Evolutionary conservation across 2,113 vertebrate genomes (phyloP).

Genomic region (Dinomys branickii): DNA sequence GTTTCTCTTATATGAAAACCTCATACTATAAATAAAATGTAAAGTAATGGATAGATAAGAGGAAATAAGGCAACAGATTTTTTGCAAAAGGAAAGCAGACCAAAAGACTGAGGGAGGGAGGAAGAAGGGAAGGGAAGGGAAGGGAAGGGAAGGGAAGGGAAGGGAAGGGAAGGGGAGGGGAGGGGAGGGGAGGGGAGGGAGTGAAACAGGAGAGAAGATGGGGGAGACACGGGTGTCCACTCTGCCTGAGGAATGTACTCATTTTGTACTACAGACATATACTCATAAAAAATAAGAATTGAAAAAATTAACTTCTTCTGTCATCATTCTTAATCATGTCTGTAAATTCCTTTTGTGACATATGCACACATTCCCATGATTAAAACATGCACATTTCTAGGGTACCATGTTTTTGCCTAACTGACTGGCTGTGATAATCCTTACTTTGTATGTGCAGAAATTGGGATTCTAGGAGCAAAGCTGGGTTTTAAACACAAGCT

Average conservation of each 20-base stretch:
- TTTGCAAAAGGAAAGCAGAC: neutral
- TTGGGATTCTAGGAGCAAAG: neutral
- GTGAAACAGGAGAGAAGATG: neutral
- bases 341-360: neutral
- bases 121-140: neutral
- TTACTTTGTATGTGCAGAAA: neutral
- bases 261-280: neutral
- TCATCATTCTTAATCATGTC: neutral
- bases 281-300: neutral
- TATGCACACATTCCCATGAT: neutral
- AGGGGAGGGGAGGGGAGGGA: no score
- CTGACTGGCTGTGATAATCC: neutral
- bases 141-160: no score
- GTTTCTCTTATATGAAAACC: neutral
- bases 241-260: neutral
- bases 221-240: neutral
- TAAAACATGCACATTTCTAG: neutral
- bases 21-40: neutral
- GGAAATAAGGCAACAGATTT: neutral
- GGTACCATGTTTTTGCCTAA: neutral
- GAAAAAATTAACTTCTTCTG: neutral
- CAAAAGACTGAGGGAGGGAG: neutral
- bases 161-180: neutral
- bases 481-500: neutral
- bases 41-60: neutral